Percentiles rank a stretch among this genome's conserved stretches.
These are phyloP conservation scores for Lepidurus packardi DNA, from an alignment of 1,140 invertebrate species.

Conservation along the genomic window DNA sequence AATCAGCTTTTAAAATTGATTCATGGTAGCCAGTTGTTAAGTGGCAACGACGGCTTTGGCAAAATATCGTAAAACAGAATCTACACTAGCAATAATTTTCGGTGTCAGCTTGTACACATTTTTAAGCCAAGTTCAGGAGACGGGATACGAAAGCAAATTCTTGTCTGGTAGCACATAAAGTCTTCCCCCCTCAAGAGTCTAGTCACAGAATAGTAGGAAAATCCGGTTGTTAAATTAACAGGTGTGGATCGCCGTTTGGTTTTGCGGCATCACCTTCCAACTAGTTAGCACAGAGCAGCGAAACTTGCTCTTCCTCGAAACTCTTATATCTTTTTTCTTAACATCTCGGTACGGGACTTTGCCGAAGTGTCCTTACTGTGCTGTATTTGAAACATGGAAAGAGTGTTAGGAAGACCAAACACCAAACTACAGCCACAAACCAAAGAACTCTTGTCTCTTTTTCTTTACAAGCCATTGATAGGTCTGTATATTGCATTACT, in stretches of 20 bases:
- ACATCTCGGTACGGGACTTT: not conserved
- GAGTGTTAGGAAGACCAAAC: not conserved
- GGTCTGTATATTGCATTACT: too few species aligned
- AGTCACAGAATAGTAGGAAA: not conserved
- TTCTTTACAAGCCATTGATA: too few species aligned
- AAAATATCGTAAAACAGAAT: too few species aligned
- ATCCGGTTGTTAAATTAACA: slow-evolving; percentile 16
- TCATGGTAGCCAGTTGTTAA: too few species aligned
- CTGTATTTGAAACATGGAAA: not conserved
- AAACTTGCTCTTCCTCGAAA: not conserved
- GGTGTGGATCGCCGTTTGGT: not conserved
- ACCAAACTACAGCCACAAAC: not conserved
- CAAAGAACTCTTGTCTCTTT: not conserved
- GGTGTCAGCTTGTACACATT: too few species aligned
- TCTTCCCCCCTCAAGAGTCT: not conserved
- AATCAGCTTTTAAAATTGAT: too few species aligned
- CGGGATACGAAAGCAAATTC: too few species aligned
- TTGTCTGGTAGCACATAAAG: too few species aligned
- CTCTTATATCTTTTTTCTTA: not conserved
- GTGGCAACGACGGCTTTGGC: too few species aligned
- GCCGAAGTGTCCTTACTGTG: not conserved
- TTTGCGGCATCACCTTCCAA: not conserved
- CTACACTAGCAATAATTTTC: too few species aligned
- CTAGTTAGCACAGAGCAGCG: slow-evolving; percentile 4
- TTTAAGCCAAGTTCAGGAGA: too few species aligned